A percentile compares a stretch with the other conserved stretches of the same genome.
These are phyloP conservation scores for Drosophila ambigua DNA, from an alignment of 1,140 invertebrate genomes.

Conservation along the genomic window DNA sequence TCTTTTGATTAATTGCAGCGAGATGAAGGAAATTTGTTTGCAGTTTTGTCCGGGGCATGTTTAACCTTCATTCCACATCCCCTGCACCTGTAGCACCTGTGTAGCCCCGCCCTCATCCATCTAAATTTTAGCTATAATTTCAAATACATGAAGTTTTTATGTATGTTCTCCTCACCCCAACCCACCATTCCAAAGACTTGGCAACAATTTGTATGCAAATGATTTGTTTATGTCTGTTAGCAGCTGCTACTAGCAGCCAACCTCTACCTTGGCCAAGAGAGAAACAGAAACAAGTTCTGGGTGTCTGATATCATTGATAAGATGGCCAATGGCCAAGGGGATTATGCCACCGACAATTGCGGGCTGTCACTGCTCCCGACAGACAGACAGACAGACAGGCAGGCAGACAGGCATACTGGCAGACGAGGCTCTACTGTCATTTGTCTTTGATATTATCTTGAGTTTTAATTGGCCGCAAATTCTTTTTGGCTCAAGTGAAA, in stretches of 20 bases:
- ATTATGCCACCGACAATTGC: slow-evolving; percentile 40
- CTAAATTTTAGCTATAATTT: slow-evolving; percentile 7
- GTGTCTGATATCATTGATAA: slow-evolving; percentile 68
- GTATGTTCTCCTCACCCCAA: slow-evolving; percentile 13
- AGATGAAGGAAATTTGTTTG: slow-evolving; percentile 61
- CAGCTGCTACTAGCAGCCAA: slow-evolving; percentile 33
- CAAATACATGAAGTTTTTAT: slow-evolving; percentile 28
- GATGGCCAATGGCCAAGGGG: slow-evolving; percentile 35
- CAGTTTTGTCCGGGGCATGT: slow-evolving; percentile 54
- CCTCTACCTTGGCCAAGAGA: slow-evolving; percentile 33
- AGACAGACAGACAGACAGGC: slow-evolving; percentile 5
- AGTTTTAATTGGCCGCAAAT: slow-evolving; percentile 66
- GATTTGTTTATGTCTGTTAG: slow-evolving; percentile 48
- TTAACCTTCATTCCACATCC: slow-evolving; percentile 20
- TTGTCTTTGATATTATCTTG: slow-evolving; percentile 65
- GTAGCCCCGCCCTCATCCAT: slow-evolving; percentile 17
- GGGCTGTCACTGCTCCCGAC: slow-evolving; percentile 46
- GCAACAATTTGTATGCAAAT: slow-evolving; percentile 59
- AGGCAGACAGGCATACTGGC: too few species aligned
- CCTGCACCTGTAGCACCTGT: too few species aligned
- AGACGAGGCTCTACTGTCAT: slow-evolving; percentile 36
- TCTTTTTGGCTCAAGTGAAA: slow-evolving; percentile 22
- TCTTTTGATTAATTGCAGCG: slow-evolving; percentile 68
- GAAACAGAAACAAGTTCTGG: slow-evolving; percentile 60
- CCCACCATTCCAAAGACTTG: background rate